Conservation (phyloP, 1,140 invertebrate species). For the Pectinophora gossypiella region DNA sequence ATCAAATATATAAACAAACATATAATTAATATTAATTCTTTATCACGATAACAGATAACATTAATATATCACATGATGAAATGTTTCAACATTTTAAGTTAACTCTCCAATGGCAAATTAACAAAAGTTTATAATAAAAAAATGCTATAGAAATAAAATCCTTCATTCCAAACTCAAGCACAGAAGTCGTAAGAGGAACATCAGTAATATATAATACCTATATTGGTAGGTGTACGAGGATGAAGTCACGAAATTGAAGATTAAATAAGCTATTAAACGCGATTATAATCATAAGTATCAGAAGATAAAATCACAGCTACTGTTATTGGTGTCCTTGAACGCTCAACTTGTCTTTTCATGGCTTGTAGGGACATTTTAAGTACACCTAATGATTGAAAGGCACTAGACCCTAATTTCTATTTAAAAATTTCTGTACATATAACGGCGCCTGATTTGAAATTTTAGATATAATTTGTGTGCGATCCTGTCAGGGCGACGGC, state of each 20-base stretch:
- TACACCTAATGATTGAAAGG: constrained; percentile 60
- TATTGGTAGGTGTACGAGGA: neutral
- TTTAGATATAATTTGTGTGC: constrained; percentile 6
- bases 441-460: constrained; percentile 22
- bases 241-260: constrained; percentile 1
- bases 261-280: neutral
- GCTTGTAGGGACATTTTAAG: constrained; percentile 36
- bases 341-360: neutral
- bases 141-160: constrained; percentile 12
- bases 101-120: constrained; percentile 45
- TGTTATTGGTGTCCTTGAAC: constrained; percentile 15
- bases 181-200: constrained; percentile 20
- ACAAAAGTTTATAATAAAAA: constrained; percentile 12
- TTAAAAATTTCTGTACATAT: constrained; percentile 59
- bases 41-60: constrained; percentile 71
- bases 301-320: neutral
- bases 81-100: constrained; percentile 55
- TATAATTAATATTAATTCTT: constrained; percentile 51
- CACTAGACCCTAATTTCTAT: constrained; percentile 67
- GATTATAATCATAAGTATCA: neutral
- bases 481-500: neutral
- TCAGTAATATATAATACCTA: constrained; percentile 7
- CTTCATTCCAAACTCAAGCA: constrained; percentile 5
- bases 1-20: constrained; percentile 47
- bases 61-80: constrained; percentile 70